Base-by-base conservation (phyloP, 2,113 vertebrate species). In the Asarcornis scutulata region DNA sequence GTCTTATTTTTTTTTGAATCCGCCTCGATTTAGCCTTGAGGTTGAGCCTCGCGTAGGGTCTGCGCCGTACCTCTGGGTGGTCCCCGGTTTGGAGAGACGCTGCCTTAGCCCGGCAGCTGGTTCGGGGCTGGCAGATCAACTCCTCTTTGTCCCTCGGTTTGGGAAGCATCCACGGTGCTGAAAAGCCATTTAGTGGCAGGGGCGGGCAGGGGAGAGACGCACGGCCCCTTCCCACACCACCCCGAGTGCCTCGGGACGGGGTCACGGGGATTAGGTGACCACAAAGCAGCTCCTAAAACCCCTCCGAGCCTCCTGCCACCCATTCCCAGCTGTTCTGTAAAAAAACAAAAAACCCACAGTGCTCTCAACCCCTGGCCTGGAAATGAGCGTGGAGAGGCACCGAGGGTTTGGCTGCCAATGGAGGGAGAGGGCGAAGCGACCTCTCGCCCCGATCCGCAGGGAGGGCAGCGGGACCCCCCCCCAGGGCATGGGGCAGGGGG, bases 141-240 rank as follows among this genome's bases (percentile, higher is more conserved):
- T 92, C 86, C 86, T 93, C 94, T 97, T 96, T 96, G 95, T 97
- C 94, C 93, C 89, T 84, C 48, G 15, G 81, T 91, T 91, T 92
- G 91, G 83, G 93, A 96, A 96, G 91, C 72, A 42, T 84, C 89
- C 42, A 5, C 38, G 13, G 60, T 2, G 73, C 94, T 81, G 79
- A 44, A 79, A 87, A 89, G 67, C 88, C 2, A 73, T 85, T 96
- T 89, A 40, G 67, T 59, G 95, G 68, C 76, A 63, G 80, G 44
- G 90, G 68, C 76, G 92, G 64, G 6, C 78, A 6, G 3, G 81
- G 81, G 50, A 92, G 73, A 64, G 72, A 34, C 2, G 1, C 72
- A 1, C 2, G 2, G 80, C 68, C 34, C 55, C 88, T 95, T 93
- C 80, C 88, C 91, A 81, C 69, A 77, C 1, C 4, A 69, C 80